Evolutionary conservation across 2,113 vertebrate species (phyloP).

Genomic region (Phoxinus phoxinus): DNA sequence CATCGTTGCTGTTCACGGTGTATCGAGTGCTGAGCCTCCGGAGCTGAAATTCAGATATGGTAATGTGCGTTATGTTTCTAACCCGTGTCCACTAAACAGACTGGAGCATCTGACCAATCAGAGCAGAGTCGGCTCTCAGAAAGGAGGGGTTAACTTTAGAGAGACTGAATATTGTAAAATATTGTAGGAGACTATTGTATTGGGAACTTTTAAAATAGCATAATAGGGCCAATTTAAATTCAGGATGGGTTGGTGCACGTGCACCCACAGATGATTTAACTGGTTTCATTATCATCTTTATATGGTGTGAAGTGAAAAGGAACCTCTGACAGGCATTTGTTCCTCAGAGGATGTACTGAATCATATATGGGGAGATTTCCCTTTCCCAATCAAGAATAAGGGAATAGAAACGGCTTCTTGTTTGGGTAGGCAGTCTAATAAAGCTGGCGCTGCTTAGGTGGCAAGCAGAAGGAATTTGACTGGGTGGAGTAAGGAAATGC

Average conservation of each 20-base stretch:
- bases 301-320: not conserved
- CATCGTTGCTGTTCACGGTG: no score
- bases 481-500: constrained; percentile 52
- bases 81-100: no score
- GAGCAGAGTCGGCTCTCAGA: no score
- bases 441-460: constrained; percentile 42
- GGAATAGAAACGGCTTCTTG: constrained; percentile 16
- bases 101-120: no score
- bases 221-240: not conserved
- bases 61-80: no score
- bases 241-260: not conserved
- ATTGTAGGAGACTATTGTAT: no score
- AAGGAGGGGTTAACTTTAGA: no score
- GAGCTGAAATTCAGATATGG: no score
- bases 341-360: constrained; percentile 37
- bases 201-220: no score
- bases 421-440: constrained; percentile 32
- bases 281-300: not conserved
- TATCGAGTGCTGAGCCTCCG: no score
- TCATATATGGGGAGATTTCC: constrained; percentile 30
- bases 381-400: constrained; percentile 42
- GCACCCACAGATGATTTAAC: not conserved
- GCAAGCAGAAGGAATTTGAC: constrained; percentile 45
- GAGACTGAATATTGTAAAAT: no score
- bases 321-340: constrained; percentile 40